A percentile compares a stretch with the other conserved stretches of the same genome.
These are phyloP conservation scores for Anser brachyrhynchus DNA, from an alignment of 2,113 vertebrate species.

Conservation along the genomic window DNA sequence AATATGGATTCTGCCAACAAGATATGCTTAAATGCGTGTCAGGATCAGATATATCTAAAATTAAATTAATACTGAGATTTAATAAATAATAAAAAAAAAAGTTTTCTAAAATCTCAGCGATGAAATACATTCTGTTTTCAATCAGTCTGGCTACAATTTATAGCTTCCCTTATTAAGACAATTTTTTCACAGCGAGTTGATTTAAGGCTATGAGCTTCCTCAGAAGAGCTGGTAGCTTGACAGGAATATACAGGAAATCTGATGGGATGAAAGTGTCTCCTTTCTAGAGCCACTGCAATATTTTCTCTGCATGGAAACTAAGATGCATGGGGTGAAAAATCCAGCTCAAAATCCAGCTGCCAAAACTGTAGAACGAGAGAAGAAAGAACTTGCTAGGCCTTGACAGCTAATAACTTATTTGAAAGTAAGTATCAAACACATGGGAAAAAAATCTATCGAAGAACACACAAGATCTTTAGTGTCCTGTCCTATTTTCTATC, in stretches of 20 bases:
- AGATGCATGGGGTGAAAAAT: neutral
- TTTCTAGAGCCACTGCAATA: neutral
- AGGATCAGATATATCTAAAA: neutral
- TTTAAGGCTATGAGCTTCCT: neutral
- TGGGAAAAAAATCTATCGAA: neutral
- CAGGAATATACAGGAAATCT: neutral
- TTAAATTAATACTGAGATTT: neutral
- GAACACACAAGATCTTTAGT: neutral
- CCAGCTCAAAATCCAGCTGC: neutral
- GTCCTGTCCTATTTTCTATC: neutral
- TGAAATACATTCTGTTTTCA: neutral
- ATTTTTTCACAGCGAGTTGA: neutral
- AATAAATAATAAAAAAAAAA: neutral
- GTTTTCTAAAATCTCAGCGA: neutral
- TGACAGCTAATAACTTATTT: neutral
- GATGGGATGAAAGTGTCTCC: neutral
- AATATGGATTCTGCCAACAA: neutral
- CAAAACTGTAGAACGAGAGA: neutral
- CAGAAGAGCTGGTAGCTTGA: neutral
- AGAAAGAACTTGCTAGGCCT: neutral
- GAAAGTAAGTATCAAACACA: neutral
- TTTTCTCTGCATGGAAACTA: neutral
- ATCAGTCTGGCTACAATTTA: neutral
- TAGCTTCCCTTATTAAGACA: neutral
- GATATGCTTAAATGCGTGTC: neutral